Evolutionary conservation across 92 coral and sea anemone species (phyloP).

Genomic region (Zoanthus solanderi): DNA sequence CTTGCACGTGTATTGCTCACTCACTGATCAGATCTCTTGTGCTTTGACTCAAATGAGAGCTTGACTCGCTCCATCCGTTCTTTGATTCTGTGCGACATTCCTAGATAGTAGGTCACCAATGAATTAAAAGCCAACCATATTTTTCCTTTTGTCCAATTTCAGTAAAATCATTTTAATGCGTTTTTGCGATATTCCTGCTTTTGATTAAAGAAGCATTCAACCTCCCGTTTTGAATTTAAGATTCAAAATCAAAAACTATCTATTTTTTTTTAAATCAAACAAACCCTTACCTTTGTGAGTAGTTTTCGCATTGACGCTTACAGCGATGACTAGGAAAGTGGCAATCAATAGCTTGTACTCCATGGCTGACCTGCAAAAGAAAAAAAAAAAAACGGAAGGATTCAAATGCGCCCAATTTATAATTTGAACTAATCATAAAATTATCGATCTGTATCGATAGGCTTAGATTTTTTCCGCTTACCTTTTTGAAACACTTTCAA

Average conservation of each 20-base stretch:
- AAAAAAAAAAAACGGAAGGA: conserved; percentile 24
- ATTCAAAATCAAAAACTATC: neutral
- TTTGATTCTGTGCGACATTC: neutral
- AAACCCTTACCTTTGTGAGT: conserved; percentile 71
- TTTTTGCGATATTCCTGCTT: neutral
- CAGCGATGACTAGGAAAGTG: conserved; percentile 80
- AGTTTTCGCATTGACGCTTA: conserved; percentile 78
- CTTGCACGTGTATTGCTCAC: neutral
- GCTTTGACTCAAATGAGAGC: neutral
- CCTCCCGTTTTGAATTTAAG: neutral
- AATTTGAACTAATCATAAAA: neutral
- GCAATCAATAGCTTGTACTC: conserved; percentile 84
- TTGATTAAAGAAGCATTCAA: conserved; percentile 22
- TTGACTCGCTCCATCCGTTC: neutral
- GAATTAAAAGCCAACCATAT: neutral
- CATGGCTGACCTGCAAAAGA: conserved; percentile 77
- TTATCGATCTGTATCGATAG: neutral
- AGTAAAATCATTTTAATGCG: neutral
- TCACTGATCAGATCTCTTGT: neutral
- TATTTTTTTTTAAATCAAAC: neutral
- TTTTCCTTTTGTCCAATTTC: neutral
- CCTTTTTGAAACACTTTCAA: conserved; percentile 52
- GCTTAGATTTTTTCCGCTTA: conserved; percentile 15
- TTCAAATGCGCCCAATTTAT: neutral
- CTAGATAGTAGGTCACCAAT: neutral